Conservation (phyloP, 2,888 invertebrate genomes). For the Scelioninae gen. 1 region DNA sequence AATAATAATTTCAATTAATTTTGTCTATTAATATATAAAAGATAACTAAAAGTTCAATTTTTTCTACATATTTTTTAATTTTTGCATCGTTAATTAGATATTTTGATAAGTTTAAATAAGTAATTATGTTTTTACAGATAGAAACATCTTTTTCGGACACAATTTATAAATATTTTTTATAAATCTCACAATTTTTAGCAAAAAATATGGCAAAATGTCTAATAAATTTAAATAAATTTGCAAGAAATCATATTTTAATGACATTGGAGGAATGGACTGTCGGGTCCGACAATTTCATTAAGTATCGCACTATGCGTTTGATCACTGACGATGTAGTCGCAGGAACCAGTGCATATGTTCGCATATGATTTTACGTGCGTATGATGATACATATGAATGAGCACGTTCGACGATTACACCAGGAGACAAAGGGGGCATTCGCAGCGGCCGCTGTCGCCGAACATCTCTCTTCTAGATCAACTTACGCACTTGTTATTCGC, state of each 20-base stretch:
- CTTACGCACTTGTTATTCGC: constrained; percentile 57
- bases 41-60: too few species aligned
- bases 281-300: constrained; percentile 82
- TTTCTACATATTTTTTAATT: too few species aligned
- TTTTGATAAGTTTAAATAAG: too few species aligned
- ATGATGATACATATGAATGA: constrained; percentile 53
- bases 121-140: too few species aligned
- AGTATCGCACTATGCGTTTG: constrained; percentile 72
- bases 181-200: too few species aligned
- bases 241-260: constrained; percentile 68
- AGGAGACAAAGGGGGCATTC: constrained; percentile 66
- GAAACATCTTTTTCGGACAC: too few species aligned
- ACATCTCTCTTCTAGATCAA: constrained; percentile 68
- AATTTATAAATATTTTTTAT: too few species aligned
- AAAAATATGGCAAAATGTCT: too few species aligned
- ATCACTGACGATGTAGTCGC: constrained; percentile 26
- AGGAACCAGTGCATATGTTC: constrained; percentile 50
- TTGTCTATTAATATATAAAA: too few species aligned
- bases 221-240: constrained; percentile 51
- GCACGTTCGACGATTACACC: constrained; percentile 50
- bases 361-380: constrained; percentile 40
- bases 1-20: too few species aligned
- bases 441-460: constrained; percentile 30
- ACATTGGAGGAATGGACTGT: constrained; percentile 81
- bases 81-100: too few species aligned